Evolutionary conservation across 2,888 invertebrate species (phyloP).

Genomic region (Clusia tigrina): DNA sequence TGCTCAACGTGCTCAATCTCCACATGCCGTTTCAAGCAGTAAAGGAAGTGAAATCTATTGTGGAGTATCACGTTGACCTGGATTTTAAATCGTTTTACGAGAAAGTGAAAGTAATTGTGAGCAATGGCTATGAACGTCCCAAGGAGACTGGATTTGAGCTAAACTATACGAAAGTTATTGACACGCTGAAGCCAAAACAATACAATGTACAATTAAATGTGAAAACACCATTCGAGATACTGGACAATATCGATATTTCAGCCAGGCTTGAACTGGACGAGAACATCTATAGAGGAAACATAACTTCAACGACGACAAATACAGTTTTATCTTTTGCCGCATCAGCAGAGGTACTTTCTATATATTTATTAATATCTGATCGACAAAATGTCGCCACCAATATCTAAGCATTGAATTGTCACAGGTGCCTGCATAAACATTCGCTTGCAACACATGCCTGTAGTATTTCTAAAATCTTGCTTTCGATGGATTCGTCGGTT

Average conservation of each 20-base stretch:
- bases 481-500: no score
- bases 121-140: slow-evolving; percentile 53
- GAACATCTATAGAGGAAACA: slow-evolving; percentile 66
- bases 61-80: slow-evolving; percentile 65
- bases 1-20: slow-evolving; percentile 68
- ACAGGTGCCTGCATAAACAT: not conserved
- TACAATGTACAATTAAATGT: slow-evolving; percentile 66
- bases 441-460: not conserved
- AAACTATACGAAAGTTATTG: slow-evolving; percentile 66
- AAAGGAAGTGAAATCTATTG: slow-evolving; percentile 66
- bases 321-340: slow-evolving; percentile 67
- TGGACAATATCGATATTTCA: slow-evolving; percentile 65
- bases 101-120: slow-evolving; percentile 65
- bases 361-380: not conserved
- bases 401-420: not conserved
- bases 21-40: slow-evolving; percentile 67
- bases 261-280: slow-evolving; percentile 66
- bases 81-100: slow-evolving; percentile 64
- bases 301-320: slow-evolving; percentile 66
- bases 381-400: not conserved
- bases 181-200: slow-evolving; percentile 61
- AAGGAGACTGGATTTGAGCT: slow-evolving; percentile 63
- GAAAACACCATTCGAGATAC: slow-evolving; percentile 67
- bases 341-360: slow-evolving; percentile 66
- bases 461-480: slow-evolving; percentile 10